phyloP scores from a whole-genome alignment of 2,113 vertebrate species.

The Ochotona curzoniae region DNA sequence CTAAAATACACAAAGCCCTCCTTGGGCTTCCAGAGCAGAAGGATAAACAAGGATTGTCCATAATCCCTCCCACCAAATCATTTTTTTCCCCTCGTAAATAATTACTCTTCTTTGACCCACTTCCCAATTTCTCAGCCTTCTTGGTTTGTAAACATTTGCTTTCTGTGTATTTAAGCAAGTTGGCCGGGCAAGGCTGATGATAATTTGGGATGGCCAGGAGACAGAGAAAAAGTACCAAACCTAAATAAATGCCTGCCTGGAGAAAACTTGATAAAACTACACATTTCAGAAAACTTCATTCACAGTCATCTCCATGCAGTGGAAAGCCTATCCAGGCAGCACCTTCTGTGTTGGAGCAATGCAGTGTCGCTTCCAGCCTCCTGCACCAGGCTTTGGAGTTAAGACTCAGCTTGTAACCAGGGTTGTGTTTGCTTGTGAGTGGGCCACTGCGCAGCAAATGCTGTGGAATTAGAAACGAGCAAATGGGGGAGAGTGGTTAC shows the following conservation, averaged over 20 bases:
- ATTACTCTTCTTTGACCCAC: not conserved
- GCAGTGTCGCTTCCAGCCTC: not conserved
- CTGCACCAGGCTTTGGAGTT: not conserved
- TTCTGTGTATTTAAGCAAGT: conserved; percentile 9
- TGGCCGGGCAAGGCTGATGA: not conserved
- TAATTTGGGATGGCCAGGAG: not conserved
- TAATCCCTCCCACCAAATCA: not conserved
- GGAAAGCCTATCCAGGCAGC: not conserved
- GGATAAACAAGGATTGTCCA: not conserved
- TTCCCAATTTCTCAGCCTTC: not conserved
- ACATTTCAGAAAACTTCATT: not conserved
- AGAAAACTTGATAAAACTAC: not conserved
- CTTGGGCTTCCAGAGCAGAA: not conserved
- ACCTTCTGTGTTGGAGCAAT: not conserved
- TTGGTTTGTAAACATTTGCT: not conserved
- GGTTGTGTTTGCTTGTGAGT: not conserved
- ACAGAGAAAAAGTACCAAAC: not conserved
- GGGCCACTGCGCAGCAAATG: not conserved
- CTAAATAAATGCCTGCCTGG: not conserved
- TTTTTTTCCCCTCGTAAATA: conserved; percentile 1
- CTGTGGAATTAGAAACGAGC: conserved; percentile 51
- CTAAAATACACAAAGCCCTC: not conserved
- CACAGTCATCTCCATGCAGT: not conserved
- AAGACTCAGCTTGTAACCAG: not conserved
- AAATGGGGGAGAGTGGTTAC: not conserved